phyloP scores from a whole-genome alignment of 2,888 invertebrate species.

The Sylvicola fuscatus region DNA sequence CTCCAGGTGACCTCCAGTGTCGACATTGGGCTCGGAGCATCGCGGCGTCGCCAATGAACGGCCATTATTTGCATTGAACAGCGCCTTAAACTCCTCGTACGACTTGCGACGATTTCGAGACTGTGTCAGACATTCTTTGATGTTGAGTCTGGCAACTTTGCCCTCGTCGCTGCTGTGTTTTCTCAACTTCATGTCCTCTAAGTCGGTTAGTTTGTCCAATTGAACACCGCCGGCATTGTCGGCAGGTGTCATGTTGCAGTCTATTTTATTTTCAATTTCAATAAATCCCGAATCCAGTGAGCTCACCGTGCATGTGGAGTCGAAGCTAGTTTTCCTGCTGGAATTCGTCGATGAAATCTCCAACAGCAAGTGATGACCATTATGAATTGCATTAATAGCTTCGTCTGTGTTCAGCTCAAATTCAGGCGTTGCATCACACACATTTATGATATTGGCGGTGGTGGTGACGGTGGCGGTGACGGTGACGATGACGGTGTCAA shows the following conservation, averaged over 20 bases:
- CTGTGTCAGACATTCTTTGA: conserved; percentile 24
- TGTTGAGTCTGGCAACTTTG: conserved; percentile 13
- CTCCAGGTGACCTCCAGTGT: not conserved
- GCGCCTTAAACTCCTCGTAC: conserved; percentile 26
- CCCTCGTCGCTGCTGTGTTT: not conserved
- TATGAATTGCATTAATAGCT: too few species aligned
- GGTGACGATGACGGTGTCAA: too few species aligned
- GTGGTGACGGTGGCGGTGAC: too few species aligned
- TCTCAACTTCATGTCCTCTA: not conserved
- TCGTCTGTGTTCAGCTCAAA: too few species aligned
- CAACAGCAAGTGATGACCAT: not conserved
- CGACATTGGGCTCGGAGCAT: not conserved
- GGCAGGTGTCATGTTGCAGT: conserved; percentile 2
- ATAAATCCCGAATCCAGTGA: conserved; percentile 27
- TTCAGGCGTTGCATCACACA: too few species aligned
- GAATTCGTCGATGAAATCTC: conserved; percentile 12
- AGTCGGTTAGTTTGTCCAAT: too few species aligned
- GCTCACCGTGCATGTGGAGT: conserved; percentile 24
- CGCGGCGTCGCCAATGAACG: not conserved
- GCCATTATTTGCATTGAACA: conserved; percentile 13
- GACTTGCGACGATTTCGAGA: conserved; percentile 25
- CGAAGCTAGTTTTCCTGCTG: conserved; percentile 25
- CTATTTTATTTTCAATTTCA: conserved; percentile 18
- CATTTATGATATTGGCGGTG: too few species aligned
- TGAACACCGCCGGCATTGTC: not conserved